Percentiles rank a stretch among this genome's conserved stretches.
These are phyloP conservation scores for Leucoma salicis DNA, from an alignment of 2,888 invertebrate genomes.

Conservation along the genomic window DNA sequence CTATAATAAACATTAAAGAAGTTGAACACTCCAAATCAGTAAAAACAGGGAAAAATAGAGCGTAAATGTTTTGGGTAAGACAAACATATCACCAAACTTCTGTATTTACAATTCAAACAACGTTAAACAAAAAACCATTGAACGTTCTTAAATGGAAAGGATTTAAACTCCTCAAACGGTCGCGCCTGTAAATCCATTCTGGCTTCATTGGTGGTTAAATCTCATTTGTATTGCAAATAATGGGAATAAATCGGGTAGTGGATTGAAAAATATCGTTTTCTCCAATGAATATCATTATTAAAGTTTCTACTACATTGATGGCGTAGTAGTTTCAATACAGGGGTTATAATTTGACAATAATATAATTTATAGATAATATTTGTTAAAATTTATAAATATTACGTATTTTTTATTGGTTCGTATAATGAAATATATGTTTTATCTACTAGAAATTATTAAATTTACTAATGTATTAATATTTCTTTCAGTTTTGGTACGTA, in stretches of 20 bases:
- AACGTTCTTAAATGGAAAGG: conserved; percentile 35
- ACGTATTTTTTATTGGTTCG: too few species aligned
- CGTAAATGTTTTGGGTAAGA: conserved; percentile 33
- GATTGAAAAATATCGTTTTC: conserved; percentile 7
- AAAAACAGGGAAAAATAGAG: conserved; percentile 36
- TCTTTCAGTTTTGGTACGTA: conserved; percentile 6
- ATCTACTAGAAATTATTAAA: too few species aligned
- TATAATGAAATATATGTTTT: too few species aligned
- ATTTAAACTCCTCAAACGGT: conserved; percentile 47
- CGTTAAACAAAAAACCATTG: conserved; percentile 43
- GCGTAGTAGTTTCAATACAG: too few species aligned
- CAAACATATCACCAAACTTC: conserved; percentile 48
- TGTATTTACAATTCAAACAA: conserved; percentile 49
- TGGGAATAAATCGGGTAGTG: conserved; percentile 5
- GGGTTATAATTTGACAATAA: too few species aligned
- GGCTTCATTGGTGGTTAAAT: conserved; percentile 23
- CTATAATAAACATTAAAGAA: conserved; percentile 27
- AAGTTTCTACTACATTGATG: too few species aligned
- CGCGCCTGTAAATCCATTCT: conserved; percentile 50
- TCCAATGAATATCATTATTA: not conserved
- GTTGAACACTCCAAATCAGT: conserved; percentile 25
- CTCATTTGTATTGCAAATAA: conserved; percentile 17
- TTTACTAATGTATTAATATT: too few species aligned
- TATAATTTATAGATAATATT: too few species aligned
- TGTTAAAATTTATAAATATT: too few species aligned